These are phyloP conservation scores for Ptychodera flava DNA, from an alignment of 35 echinoderm and acorn worm species.

Conservation along the genomic window DNA sequence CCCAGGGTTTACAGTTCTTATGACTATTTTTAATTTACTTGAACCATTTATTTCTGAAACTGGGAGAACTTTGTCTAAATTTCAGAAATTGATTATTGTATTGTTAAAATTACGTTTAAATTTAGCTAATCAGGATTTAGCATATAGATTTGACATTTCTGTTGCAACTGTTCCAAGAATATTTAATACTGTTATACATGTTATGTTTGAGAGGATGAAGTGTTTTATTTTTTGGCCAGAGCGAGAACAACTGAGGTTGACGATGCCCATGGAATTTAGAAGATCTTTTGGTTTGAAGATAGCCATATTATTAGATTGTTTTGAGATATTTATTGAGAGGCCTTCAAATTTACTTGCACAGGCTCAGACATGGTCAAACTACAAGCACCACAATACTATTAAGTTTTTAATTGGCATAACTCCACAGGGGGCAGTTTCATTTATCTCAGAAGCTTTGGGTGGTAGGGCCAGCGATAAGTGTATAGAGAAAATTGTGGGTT, in stretches of 20 bases:
- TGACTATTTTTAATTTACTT: constrained; percentile 7
- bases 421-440: constrained; percentile 19
- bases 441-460: constrained; percentile 21
- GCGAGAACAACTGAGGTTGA: constrained; percentile 14
- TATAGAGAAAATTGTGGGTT: not conserved
- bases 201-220: constrained; percentile 11
- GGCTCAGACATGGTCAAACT: constrained; percentile 40
- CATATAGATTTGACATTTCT: constrained; percentile 34
- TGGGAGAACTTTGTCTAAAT: not conserved
- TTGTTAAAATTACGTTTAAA: constrained; percentile 38
- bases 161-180: constrained; percentile 34
- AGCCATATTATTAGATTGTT: constrained; percentile 51
- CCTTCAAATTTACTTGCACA: constrained; percentile 35
- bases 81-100: constrained; percentile 40
- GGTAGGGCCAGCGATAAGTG: constrained; percentile 13
- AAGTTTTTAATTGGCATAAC: constrained; percentile 39
- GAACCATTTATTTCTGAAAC: constrained; percentile 12
- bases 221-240: constrained; percentile 45
- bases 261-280: constrained; percentile 43
- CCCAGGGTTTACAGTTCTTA: constrained; percentile 4
- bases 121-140: constrained; percentile 22
- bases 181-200: constrained; percentile 22
- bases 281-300: constrained; percentile 25
- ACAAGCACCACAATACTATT: constrained; percentile 60
- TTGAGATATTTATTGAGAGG: constrained; percentile 49